These are phyloP conservation scores for Lepidothrix coronata DNA, from an alignment of 2,113 vertebrate genomes.

Conservation along the genomic window DNA sequence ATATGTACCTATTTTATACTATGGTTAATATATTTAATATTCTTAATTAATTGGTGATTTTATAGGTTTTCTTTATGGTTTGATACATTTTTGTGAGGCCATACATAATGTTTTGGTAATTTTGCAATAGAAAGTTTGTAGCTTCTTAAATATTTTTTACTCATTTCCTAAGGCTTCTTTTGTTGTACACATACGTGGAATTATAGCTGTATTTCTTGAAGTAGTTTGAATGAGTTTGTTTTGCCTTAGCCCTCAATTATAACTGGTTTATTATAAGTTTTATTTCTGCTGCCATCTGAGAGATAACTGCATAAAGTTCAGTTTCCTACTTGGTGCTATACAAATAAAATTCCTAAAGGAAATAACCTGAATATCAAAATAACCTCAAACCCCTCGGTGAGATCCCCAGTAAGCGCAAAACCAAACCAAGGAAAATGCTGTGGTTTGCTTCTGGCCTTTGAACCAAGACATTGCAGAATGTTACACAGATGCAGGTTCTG, in stretches of 20 bases:
- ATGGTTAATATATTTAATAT: not conserved
- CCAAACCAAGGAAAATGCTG: not conserved
- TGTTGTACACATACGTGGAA: not conserved
- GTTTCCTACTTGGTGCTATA: not conserved
- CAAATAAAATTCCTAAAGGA: not conserved
- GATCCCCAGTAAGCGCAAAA: not conserved
- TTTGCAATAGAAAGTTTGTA: not conserved
- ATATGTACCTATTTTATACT: not conserved
- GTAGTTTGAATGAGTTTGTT: conserved; percentile 37
- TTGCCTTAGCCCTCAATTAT: conserved; percentile 35
- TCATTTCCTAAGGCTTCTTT: not conserved
- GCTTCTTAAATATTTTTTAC: conserved; percentile 6
- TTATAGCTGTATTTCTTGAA: not conserved
- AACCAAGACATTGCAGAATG: not conserved
- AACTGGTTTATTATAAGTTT: conserved; percentile 27
- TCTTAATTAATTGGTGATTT: not conserved
- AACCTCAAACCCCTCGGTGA: not conserved
- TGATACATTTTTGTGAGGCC: not conserved
- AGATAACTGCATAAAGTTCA: not conserved
- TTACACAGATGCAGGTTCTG: not conserved
- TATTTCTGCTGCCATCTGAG: conserved; percentile 47
- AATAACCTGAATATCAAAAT: not conserved
- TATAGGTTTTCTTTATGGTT: not conserved
- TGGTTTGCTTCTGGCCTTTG: not conserved
- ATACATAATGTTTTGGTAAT: not conserved